phyloP scores from a whole-genome alignment of 2,888 invertebrate genomes.

The Amiota minor region DNA sequence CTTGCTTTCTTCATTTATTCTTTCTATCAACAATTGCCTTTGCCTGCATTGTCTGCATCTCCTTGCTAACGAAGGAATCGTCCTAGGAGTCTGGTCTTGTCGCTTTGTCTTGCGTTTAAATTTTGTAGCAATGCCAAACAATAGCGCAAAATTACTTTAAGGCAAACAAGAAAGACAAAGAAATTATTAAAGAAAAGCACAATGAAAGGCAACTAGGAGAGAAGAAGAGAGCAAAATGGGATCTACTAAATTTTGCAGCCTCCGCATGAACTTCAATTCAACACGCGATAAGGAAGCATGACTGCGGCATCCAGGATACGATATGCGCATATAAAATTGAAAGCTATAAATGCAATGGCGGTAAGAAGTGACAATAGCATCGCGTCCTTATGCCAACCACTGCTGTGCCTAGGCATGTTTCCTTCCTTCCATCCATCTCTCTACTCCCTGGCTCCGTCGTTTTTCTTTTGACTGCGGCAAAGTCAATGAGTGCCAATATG shows the following conservation, averaged over 20 bases:
- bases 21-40: conserved; percentile 33
- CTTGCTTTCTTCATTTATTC: conserved; percentile 45
- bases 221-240: too few relatives aligned
- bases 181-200: conserved; percentile 21
- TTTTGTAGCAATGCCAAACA: not conserved
- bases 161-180: conserved; percentile 17
- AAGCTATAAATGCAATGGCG: conserved; percentile 26
- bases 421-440: conserved; percentile 11
- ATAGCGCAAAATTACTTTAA: not conserved
- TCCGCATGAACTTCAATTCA: conserved; percentile 11
- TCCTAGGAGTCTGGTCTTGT: not conserved
- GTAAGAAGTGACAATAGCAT: not conserved
- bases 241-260: not conserved
- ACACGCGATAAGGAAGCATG: not conserved
- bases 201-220: not conserved
- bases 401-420: conserved; percentile 19
- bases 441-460: conserved; percentile 27
- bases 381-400: not conserved
- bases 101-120: conserved; percentile 18
- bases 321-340: conserved; percentile 1
- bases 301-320: conserved; percentile 13
- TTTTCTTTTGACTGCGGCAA: conserved; percentile 51
- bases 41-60: conserved; percentile 1
- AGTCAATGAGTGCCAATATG: conserved; percentile 70
- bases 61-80: not conserved